Evolutionary conservation across 2,888 invertebrate species (phyloP), one percentile per base, ranked within the genome.

Genomic region (Leptinotarsa rubiginosa): DNA sequence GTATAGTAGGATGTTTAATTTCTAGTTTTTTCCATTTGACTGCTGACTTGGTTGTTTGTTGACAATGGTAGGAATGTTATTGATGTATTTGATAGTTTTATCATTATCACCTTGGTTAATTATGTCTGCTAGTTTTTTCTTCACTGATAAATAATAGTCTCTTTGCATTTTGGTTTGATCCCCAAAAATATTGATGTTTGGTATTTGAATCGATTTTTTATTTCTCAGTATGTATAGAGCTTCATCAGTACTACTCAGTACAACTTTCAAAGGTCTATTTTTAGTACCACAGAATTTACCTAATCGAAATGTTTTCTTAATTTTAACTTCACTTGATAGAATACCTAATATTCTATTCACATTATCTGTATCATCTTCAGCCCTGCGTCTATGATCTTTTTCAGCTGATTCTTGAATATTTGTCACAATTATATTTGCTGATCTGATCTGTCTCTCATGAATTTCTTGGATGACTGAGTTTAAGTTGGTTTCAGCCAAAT

Each of bases 131-230:
- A 65, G 20, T 47, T 41, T 65, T 31, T n/a, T 65, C 47, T n/a
- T 31, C 2, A 41, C 41, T 41, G 65, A n/a, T n/a, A n/a, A 47
- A 7, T 4, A 65, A 7, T 65, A 65, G 41, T 65, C 47, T n/a
- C 65, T 25, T 41, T 65, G 65, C 47, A 65, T 65, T 65, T 18
- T 65, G n/a, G 47, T 65, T 65, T 41, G 65, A n/a, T 65, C 47
- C 12, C 65, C 65, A 65, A 47, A 31, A 13, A 65, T 47, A 65
- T 41, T 47, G 1, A 65, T 47, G 18, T 47, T 18, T 18, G n/a
- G 65, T 1, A 41, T 10, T n/a, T 65, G 15, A 3, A 65, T 65
- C 12, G 16, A 47, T 15, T 65, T 41, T 65, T 65, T 16, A 41
- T n/a, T n/a, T n/a, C n/a, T 65, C 1, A 20, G 47, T 3, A 65